A percentile compares a stretch with the other conserved stretches of the same genome.
Evolutionary conservation across 2,888 invertebrate species (phyloP).

Genomic region (Acanthopleura granulata): DNA sequence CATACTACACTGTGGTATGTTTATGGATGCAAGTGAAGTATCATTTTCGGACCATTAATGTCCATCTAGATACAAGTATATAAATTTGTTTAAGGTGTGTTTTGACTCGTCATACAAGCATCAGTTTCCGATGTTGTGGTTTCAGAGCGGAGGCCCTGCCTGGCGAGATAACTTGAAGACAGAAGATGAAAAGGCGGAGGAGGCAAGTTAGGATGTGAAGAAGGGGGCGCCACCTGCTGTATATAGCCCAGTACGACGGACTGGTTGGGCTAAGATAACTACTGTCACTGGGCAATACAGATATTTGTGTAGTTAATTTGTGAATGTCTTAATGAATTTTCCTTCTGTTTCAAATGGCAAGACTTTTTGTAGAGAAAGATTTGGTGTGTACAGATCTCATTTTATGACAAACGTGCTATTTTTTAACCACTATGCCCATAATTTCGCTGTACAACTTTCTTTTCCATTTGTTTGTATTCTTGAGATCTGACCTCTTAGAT

Average conservation of each 20-base stretch:
- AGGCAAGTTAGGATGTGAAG: conserved; percentile 10
- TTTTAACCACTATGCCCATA: too few species aligned
- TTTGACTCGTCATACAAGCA: too few species aligned
- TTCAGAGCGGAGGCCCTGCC: conserved; percentile 14
- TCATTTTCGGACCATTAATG: too few species aligned
- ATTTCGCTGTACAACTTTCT: too few species aligned
- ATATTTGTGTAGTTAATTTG: conserved; percentile 18
- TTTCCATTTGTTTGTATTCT: not conserved
- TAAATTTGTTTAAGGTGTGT: too few species aligned
- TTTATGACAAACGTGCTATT: not conserved
- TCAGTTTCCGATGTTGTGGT: not conserved
- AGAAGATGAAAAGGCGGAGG: not conserved
- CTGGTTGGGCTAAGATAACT: not conserved
- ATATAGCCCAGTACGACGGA: not conserved
- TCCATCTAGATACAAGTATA: too few species aligned
- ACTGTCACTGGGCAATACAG: conserved; percentile 6
- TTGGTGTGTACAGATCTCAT: conserved; percentile 8
- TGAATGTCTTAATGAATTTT: conserved; percentile 7
- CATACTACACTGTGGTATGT: too few species aligned
- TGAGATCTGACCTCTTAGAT: not conserved
- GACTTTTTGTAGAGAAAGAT: not conserved
- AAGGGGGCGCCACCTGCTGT: not conserved
- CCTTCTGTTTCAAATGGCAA: not conserved
- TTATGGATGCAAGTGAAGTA: too few species aligned
- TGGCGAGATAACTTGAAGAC: conserved; percentile 18